phyloP scores from a whole-genome alignment of 2,113 vertebrate genomes.

The Sander vitreus region DNA sequence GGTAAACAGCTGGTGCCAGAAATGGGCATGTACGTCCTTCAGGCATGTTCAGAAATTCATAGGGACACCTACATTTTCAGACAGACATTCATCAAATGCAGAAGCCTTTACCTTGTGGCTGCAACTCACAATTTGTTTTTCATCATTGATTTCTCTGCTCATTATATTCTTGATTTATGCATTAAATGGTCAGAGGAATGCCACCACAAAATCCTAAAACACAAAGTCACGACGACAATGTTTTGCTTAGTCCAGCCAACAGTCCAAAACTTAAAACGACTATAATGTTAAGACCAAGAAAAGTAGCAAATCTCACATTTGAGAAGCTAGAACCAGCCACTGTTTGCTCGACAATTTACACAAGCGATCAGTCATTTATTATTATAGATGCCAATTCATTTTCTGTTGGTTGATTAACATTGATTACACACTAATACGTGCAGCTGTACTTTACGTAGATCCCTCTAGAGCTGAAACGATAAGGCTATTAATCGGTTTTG shows the following conservation, averaged over 20 bases:
- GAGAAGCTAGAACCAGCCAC: background rate
- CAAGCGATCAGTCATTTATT: background rate
- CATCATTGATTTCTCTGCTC: no score
- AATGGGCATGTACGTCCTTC: slow-evolving; percentile 23
- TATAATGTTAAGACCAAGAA: background rate
- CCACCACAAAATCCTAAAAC: no score
- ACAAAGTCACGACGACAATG: no score
- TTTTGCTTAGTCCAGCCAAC: background rate
- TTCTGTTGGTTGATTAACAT: background rate
- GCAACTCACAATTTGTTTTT: background rate
- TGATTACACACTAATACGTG: background rate
- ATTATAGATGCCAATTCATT: background rate
- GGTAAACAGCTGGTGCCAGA: slow-evolving; percentile 27
- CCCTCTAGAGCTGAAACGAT: background rate
- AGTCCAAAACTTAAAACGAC: background rate
- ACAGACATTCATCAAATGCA: background rate
- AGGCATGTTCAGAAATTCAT: background rate
- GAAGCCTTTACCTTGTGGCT: background rate
- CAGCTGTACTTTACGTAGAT: background rate
- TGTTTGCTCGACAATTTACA: background rate
- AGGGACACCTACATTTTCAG: background rate
- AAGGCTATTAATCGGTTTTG: background rate
- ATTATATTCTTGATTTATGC: no score
- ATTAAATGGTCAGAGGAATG: no score
- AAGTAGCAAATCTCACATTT: background rate